Percentiles rank a stretch among this genome's conserved stretches.
These are phyloP conservation scores for Otis tarda DNA, from an alignment of 2,113 vertebrate genomes.

Conservation along the genomic window DNA sequence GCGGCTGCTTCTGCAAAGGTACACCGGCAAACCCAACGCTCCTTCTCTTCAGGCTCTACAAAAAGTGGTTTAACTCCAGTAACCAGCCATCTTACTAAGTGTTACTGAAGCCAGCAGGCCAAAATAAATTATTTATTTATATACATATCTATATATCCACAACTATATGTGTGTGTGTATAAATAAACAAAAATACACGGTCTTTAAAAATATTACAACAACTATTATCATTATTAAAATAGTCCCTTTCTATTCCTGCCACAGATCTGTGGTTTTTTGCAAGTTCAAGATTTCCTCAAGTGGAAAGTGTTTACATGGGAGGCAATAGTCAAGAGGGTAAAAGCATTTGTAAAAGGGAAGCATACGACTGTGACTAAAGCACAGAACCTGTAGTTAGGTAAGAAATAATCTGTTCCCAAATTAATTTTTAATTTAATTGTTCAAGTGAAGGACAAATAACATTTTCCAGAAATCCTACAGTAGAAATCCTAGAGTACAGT, in stretches of 20 bases:
- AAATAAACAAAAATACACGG: background rate
- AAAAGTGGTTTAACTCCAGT: background rate
- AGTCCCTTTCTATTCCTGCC: background rate
- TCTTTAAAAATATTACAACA: background rate
- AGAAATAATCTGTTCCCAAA: background rate
- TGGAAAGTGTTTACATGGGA: background rate
- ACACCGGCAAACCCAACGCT: background rate
- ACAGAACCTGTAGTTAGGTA: background rate
- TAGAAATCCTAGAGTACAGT: background rate
- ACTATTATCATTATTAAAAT: background rate
- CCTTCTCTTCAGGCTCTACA: background rate
- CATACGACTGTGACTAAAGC: background rate
- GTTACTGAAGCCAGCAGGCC: background rate
- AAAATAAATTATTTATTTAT: background rate
- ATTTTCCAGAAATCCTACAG: background rate
- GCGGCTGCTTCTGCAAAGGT: fast-evolving
- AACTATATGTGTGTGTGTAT: no score
- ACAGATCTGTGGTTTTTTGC: background rate
- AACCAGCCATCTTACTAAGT: background rate
- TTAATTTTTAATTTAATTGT: background rate
- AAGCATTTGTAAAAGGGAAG: background rate
- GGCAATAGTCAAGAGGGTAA: background rate
- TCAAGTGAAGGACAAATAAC: background rate
- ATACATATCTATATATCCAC: background rate
- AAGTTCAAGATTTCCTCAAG: background rate